phyloP scores from a whole-genome alignment of 2,113 vertebrate species.

The Petrocephalus microphthalmus region DNA sequence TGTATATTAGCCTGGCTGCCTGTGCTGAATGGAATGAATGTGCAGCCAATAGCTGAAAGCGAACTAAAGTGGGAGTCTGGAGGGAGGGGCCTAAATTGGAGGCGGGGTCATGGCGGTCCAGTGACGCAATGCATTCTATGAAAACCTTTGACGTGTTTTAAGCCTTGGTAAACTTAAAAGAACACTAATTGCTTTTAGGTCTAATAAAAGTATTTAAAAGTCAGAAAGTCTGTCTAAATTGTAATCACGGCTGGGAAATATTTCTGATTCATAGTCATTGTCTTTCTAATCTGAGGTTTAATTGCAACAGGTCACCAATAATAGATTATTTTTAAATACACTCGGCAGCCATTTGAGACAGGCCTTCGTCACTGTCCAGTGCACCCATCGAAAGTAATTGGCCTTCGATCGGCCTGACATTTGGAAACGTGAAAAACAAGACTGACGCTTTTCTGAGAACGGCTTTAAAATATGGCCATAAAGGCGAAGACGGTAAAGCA shows the following conservation, averaged over 20 bases:
- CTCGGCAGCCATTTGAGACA: conserved; percentile 24
- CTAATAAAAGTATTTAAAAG: neutral
- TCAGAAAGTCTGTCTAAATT: neutral
- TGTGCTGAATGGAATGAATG: neutral
- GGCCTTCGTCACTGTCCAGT: conserved; percentile 5
- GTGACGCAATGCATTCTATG: neutral
- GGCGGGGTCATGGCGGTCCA: neutral
- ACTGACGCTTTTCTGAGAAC: conserved; percentile 32
- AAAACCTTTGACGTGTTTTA: neutral
- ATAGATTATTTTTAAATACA: conserved; percentile 29
- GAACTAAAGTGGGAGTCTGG: neutral
- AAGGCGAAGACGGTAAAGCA: conserved; percentile 6
- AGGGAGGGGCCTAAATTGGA: neutral
- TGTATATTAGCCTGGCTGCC: neutral
- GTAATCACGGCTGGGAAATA: conserved; percentile 24
- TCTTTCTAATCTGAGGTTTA: conserved; percentile 14
- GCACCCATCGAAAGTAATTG: conserved; percentile 4
- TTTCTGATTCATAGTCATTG: conserved; percentile 27
- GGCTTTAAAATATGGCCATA: conserved; percentile 27
- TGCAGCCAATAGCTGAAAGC: neutral
- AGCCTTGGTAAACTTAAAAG: neutral
- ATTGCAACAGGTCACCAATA: conserved; percentile 22
- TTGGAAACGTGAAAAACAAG: conserved; percentile 25
- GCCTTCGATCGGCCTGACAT: conserved; percentile 30
- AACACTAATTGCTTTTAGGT: neutral